Conservation (phyloP, 2,113 vertebrate species). For the Castor canadensis region DNA sequence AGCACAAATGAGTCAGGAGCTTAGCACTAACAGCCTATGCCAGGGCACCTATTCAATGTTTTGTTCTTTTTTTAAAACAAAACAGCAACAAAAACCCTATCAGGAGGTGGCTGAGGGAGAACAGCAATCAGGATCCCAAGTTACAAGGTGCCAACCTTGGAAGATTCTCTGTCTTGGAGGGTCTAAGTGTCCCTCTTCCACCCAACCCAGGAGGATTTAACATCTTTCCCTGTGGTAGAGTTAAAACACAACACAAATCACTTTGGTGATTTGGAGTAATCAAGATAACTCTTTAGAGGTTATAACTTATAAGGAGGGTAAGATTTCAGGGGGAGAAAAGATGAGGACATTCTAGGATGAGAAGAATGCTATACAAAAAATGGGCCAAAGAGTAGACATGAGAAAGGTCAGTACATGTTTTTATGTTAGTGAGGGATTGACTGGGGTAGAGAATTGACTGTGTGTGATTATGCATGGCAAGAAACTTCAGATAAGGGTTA, state of each 20-base stretch:
- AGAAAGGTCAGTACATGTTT: not conserved
- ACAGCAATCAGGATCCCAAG: fast-evolving
- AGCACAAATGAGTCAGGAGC: fast-evolving
- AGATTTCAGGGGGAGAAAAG: not conserved
- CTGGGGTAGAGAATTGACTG: not conserved
- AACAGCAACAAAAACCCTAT: not conserved
- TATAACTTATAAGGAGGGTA: not conserved
- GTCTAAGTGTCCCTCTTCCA: not conserved
- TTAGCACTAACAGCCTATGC: not conserved
- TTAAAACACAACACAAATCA: not conserved
- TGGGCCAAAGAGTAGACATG: not conserved
- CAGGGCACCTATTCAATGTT: not conserved
- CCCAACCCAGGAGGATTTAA: not conserved
- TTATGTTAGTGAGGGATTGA: not conserved
- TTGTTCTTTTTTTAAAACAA: too few relatives aligned
- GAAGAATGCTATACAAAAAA: not conserved
- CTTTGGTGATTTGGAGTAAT: not conserved
- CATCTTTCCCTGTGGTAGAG: not conserved
- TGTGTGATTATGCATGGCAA: not conserved
- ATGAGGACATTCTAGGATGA: not conserved
- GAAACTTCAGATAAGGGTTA: not conserved
- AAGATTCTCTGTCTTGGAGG: not conserved
- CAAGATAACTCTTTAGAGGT: not conserved
- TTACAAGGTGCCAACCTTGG: too few relatives aligned
- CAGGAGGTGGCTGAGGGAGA: too few relatives aligned